Conservation (phyloP, 2,888 invertebrate species). For the Atherix ibis region DNA sequence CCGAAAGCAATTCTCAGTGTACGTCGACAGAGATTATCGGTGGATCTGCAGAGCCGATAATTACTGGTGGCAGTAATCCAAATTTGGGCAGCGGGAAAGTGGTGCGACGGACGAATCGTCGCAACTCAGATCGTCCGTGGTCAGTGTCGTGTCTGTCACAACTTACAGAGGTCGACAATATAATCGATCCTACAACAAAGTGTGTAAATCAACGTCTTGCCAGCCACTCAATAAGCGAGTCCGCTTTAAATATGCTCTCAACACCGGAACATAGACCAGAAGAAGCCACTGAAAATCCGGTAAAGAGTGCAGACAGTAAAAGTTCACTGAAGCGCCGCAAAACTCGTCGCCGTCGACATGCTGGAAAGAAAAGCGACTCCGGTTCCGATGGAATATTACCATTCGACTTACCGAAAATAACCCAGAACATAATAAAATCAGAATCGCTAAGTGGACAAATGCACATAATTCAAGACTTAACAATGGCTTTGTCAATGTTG, state of each 20-base stretch:
- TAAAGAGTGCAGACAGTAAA: slow-evolving; percentile 27
- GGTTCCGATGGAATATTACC: slow-evolving; percentile 36
- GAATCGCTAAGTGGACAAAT: slow-evolving; percentile 55
- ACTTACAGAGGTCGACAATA: slow-evolving; percentile 37
- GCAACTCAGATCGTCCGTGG: slow-evolving; percentile 53
- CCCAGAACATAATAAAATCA: slow-evolving; percentile 48
- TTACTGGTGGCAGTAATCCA: slow-evolving; percentile 20
- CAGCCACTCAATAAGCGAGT: slow-evolving; percentile 76
- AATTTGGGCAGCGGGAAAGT: slow-evolving; percentile 35
- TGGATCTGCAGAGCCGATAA: slow-evolving; percentile 42
- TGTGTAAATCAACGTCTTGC: slow-evolving; percentile 36
- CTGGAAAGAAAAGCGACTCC: slow-evolving; percentile 37
- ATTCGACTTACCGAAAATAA: slow-evolving; percentile 13
- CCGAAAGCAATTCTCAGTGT: slow-evolving; percentile 35
- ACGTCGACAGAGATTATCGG: slow-evolving; percentile 35
- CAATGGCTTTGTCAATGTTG: slow-evolving; percentile 36
- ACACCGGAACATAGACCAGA: slow-evolving; percentile 24
- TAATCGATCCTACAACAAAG: slow-evolving; percentile 20
- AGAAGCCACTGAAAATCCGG: slow-evolving; percentile 13
- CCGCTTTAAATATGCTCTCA: slow-evolving; percentile 62
- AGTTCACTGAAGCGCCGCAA: slow-evolving; percentile 29
- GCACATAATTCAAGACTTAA: slow-evolving; percentile 40
- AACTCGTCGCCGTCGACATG: slow-evolving; percentile 25
- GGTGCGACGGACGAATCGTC: slow-evolving; percentile 36
- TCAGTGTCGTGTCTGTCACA: slow-evolving; percentile 77